Conservation (phyloP, 2,797 vertebrate genomes). For the Acomys russatus region DNA sequence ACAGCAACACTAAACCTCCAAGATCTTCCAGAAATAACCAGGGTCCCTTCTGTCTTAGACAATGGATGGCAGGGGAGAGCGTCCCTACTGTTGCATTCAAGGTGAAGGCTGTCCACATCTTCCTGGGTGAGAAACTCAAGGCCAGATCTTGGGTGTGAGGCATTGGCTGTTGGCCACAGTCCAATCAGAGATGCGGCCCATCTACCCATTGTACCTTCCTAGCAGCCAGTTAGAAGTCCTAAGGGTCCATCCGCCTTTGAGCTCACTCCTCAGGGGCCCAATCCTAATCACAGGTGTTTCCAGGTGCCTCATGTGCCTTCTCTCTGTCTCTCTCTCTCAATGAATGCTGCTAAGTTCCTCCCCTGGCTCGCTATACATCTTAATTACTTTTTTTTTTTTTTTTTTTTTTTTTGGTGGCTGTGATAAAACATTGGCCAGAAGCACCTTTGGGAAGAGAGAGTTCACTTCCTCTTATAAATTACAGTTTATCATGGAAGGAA, state of each 20-base stretch:
- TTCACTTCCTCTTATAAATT: neutral
- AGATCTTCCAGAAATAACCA: neutral
- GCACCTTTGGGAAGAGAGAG: neutral
- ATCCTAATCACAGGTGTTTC: too few relatives aligned
- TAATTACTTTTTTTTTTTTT: too few relatives aligned
- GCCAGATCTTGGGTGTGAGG: neutral
- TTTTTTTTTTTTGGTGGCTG: neutral
- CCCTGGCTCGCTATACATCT: neutral
- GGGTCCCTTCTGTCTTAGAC: neutral
- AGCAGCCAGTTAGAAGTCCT: neutral
- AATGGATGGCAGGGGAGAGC: neutral
- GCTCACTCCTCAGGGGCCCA: neutral
- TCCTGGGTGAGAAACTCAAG: neutral
- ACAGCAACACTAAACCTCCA: neutral
- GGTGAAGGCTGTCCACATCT: neutral
- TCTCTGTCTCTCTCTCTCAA: neutral
- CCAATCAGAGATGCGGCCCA: neutral
- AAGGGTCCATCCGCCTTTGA: neutral
- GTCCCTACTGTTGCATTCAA: neutral
- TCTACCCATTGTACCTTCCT: neutral
- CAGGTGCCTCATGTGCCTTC: neutral
- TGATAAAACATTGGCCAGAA: neutral
- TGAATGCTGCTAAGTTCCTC: neutral
- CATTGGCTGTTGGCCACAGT: neutral
- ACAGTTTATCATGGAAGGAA: neutral